Evolutionary conservation across 1,140 invertebrate species (phyloP), one percentile per base, ranked within the genome.

Genomic region (Oedothorax gibbosus): DNA sequence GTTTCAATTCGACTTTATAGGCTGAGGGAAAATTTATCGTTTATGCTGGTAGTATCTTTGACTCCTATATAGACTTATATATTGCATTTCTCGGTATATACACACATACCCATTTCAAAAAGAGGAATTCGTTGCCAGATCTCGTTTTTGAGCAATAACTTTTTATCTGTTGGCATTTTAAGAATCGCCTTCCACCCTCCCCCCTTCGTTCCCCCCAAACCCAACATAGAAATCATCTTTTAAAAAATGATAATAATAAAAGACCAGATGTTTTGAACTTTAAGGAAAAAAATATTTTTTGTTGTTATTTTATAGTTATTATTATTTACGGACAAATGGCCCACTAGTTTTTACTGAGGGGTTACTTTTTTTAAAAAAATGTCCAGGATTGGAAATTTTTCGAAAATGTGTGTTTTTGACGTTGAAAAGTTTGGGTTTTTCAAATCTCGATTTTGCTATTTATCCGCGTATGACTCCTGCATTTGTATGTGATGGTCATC

Each of bases 131-230:
- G 57, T 82, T 73, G 69, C 79, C 79, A 82, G 68, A 82, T 82
- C 79, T 51, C 68, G 79, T 62, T 72, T 82, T 64, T 50, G n/a
- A 62, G 68, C 79, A 71, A 82, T 82, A 82, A 82, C 69, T 72
- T 82, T 82, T 82, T 82, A 82, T 82, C 64, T 73, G 68, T 73
- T 72, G 79, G 69, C 68, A 82, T 82, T 82, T 82, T 82, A 82
- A 72, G 57, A 82, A 73, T 81, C 35, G 21, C 20, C 56, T 50
- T 10, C 35, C 68, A 35, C 35, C 35, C 35, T 5, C 35, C 2
- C 35, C 35, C 35, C 5, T 35, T n/a, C n/a, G n/a, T n/a, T n/a
- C n/a, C n/a, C 35, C 35, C 35, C 35, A 35, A 35, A 35, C 65
- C 20, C 60, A 54, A 60, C 64, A 21, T 72, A 49, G 15, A 51